Evolutionary conservation across 2,797 vertebrate genomes (phyloP), one percentile per base, ranked within the genome.

Genomic region (Anguilla pacifica): DNA sequence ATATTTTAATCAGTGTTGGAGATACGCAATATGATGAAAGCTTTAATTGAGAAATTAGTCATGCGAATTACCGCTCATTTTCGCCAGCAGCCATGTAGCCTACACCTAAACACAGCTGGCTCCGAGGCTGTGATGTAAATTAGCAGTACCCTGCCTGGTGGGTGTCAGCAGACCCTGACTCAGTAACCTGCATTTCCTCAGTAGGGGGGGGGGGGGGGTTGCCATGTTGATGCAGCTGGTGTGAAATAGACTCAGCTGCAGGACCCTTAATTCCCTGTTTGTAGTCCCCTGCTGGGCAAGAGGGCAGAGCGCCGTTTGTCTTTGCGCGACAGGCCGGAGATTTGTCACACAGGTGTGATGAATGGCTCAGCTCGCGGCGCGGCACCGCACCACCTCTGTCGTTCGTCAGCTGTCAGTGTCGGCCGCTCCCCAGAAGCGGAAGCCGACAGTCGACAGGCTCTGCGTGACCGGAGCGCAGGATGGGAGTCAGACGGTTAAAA

Each of bases 161-260:
- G 53, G 82, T 83, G 81, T 55, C 51, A 31, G 84, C 17, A 85
- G 59, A 31, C 84, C 25, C 17, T 5, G 31, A 84, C 28, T 67
- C 57, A 67, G 35, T 46, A 67, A 64, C 84, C 84, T 67, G 61
- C 59, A 83, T 64, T 13, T 10, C 7, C 74, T 59, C 86, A 82
- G 57, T 3, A 49, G 15, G 39, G 39, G 15, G 39, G 39, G 15
- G 39, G 35, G 35, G 35, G 79, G 79, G 25, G 61, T 3, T 70
- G 49, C 53, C 43, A 28, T 90, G 77, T 90, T 90, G 89, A 90
- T 89, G 61, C 84, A 90, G 87, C 88, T 91, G 88, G 83, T 88
- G 13, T 86, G 35, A 67, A 87, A 85, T 22, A 77, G 86, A 57
- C 84, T 87, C 70, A 53, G 85, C 86, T 87, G 57, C 83, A 51